Evolutionary conservation across 1,140 invertebrate species (phyloP).

Genomic region (Anoplophora glabripennis): DNA sequence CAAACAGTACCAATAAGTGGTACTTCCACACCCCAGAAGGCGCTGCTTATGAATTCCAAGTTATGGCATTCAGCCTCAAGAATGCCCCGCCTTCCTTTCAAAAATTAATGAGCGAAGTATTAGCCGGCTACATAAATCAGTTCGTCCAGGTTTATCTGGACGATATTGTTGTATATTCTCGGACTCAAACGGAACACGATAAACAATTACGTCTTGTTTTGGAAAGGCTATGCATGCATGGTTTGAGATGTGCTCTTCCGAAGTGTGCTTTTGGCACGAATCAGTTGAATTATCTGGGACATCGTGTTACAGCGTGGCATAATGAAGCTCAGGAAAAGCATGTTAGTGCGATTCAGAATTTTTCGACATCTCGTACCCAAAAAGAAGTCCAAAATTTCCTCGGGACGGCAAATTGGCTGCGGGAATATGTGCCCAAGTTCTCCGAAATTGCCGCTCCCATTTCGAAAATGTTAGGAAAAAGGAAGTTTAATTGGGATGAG

Average conservation of each 20-base stretch:
- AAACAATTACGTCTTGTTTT: conserved; percentile 18
- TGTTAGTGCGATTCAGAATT: conserved; percentile 15
- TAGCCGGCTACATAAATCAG: conserved; percentile 24
- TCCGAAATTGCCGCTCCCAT: conserved; percentile 22
- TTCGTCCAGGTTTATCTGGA: conserved; percentile 35
- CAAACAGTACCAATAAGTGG: conserved; percentile 29
- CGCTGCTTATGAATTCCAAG: conserved; percentile 31
- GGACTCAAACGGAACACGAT: neutral
- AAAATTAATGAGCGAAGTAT: conserved; percentile 32
- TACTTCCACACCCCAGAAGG: conserved; percentile 37
- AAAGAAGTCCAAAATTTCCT: conserved; percentile 31
- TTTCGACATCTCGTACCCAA: conserved; percentile 22
- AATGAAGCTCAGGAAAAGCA: conserved; percentile 30
- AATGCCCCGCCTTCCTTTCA: conserved; percentile 41
- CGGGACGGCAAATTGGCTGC: conserved; percentile 30
- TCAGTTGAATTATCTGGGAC: conserved; percentile 35
- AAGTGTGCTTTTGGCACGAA: conserved; percentile 18
- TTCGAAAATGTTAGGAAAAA: conserved; percentile 16
- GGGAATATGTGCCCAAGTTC: conserved; percentile 25
- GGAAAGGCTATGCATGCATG: conserved; percentile 10
- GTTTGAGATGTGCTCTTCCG: neutral
- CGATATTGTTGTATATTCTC: conserved; percentile 24
- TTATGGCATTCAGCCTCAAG: conserved; percentile 37
- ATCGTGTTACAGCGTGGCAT: conserved; percentile 24
- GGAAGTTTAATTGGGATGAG: conserved; percentile 25